A percentile compares a stretch with the other conserved stretches of the same genome.
Conservation (phyloP, 2,797 vertebrate genomes). For the Austrolebias charrua region DNA sequence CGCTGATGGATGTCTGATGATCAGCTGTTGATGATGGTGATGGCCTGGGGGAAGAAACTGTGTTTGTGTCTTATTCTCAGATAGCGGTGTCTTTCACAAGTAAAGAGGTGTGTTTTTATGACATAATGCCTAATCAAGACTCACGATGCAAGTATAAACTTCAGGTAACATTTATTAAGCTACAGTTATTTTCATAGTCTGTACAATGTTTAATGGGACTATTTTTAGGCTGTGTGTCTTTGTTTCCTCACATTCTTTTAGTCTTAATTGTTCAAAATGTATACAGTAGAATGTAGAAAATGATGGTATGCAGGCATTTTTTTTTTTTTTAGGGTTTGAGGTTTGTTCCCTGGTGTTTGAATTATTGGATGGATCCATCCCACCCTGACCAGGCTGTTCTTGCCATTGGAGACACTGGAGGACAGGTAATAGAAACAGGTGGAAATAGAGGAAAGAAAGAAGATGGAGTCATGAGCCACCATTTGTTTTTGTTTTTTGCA, state of each 20-base stretch:
- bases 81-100: conserved; percentile 83
- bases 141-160: conserved; percentile 82
- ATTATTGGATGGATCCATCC: conserved; percentile 81
- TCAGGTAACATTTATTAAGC: conserved; percentile 44
- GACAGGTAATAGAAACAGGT: conserved; percentile 72
- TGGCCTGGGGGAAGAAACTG: too few species aligned
- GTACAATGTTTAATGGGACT: too few species aligned
- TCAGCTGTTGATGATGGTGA: too few species aligned
- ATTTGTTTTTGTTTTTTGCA: conserved; percentile 1
- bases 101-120: conserved; percentile 87
- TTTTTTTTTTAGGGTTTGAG: conserved; percentile 67
- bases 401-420: conserved; percentile 81
- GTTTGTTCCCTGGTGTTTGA: conserved; percentile 76
- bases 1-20: too few species aligned
- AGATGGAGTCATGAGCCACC: not conserved
- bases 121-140: conserved; percentile 77
- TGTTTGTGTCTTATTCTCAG: too few species aligned
- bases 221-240: too few species aligned
- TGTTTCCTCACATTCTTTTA: too few species aligned
- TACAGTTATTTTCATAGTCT: too few species aligned
- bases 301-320: not conserved
- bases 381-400: conserved; percentile 78
- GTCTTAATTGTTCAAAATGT: too few species aligned
- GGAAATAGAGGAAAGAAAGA: not conserved
- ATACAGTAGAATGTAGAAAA: too few species aligned